Conservation (phyloP, 30 jellyfish, hydroid and myxozoan genomes). For the Turritopsis dohrnii region DNA sequence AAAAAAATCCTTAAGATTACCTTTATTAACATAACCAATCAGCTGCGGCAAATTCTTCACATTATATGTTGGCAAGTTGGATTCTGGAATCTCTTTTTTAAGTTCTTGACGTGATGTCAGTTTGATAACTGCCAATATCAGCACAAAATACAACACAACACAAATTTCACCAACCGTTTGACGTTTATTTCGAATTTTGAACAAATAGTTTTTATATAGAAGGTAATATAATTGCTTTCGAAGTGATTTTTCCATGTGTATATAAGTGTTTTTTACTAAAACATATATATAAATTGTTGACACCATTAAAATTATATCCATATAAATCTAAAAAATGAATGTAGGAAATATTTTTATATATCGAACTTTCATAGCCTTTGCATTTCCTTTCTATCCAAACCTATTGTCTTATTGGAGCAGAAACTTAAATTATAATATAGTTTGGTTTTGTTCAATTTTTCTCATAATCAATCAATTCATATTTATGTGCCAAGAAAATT, state of each 20-base stretch:
- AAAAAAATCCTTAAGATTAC: neutral
- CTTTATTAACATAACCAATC: constrained; percentile 15
- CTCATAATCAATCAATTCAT: too few species aligned
- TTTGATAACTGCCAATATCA: constrained; percentile 43
- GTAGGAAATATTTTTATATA: too few species aligned
- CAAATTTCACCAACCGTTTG: constrained; percentile 59
- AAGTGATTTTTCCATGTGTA: neutral
- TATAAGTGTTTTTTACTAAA: too few species aligned
- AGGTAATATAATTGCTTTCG: constrained; percentile 39
- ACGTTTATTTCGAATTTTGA: constrained; percentile 58
- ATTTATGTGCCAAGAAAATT: too few species aligned
- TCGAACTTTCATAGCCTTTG: too few species aligned
- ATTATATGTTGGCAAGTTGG: constrained; percentile 19
- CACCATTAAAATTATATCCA: too few species aligned
- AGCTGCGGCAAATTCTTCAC: constrained; percentile 32
- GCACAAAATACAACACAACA: constrained; percentile 66
- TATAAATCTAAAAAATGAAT: too few species aligned
- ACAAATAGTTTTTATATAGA: constrained; percentile 58
- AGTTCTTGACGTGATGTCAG: constrained; percentile 24
- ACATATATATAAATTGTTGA: too few species aligned
- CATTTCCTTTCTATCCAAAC: too few species aligned
- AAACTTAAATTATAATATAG: too few species aligned
- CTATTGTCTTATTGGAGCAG: too few species aligned
- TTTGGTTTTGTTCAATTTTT: too few species aligned
- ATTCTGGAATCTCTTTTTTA: constrained; percentile 33